Percentiles rank a stretch among this genome's conserved stretches.
phyloP scores from a whole-genome alignment of 2,797 vertebrate species.

The Euphonia xanthogaster region DNA sequence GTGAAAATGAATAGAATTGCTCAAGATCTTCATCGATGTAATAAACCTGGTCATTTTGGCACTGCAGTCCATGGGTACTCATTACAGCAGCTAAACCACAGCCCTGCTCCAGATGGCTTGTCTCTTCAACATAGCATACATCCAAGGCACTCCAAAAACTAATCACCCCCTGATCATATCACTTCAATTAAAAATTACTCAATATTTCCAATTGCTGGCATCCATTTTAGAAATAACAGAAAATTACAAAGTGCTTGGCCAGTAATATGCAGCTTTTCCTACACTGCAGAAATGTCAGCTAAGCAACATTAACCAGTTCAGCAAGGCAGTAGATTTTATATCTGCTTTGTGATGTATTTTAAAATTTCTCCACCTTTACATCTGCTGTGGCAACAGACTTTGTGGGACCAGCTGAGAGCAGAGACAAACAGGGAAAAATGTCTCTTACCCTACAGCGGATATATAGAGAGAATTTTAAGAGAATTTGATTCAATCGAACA shows the following conservation, averaged over 20 bases:
- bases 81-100: constrained; percentile 29
- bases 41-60: constrained; percentile 43
- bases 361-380: background rate
- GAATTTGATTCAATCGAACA: background rate
- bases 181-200: constrained; percentile 53
- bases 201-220: constrained; percentile 19
- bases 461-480: background rate
- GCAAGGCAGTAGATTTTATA: background rate
- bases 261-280: background rate
- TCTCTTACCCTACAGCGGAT: background rate
- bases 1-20: constrained; percentile 21
- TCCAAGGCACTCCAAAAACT: constrained; percentile 37
- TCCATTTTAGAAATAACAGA: constrained; percentile 35
- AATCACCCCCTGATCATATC: constrained; percentile 43
- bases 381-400: background rate
- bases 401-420: background rate
- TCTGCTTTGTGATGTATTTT: background rate
- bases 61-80: background rate
- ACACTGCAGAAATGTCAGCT: background rate
- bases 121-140: background rate
- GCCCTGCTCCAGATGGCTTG: constrained; percentile 43
- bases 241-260: background rate
- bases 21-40: background rate
- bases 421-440: background rate
- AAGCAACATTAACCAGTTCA: background rate